Evolutionary conservation across 2,888 invertebrate genomes (phyloP).

Genomic region (Machimus atricapillus): DNA sequence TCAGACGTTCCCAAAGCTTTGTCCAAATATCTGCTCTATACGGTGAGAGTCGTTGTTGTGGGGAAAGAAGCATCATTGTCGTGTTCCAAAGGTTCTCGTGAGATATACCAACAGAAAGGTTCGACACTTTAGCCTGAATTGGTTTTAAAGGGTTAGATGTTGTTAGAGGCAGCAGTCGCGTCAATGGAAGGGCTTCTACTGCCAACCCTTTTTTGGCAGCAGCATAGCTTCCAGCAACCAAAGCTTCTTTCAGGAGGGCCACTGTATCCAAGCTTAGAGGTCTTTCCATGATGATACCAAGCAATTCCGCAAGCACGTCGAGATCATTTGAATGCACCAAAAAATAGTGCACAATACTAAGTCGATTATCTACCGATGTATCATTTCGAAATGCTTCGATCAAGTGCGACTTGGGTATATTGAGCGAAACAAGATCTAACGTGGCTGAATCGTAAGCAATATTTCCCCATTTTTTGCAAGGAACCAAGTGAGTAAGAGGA

Average conservation of each 20-base stretch:
- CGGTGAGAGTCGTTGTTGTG: conserved; percentile 82
- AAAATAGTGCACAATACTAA: conserved; percentile 84
- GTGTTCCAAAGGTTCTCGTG: conserved; percentile 83
- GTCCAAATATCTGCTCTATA: conserved; percentile 86
- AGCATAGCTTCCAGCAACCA: conserved; percentile 77
- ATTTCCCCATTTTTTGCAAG: conserved; percentile 62
- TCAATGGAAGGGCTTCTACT: conserved; percentile 72
- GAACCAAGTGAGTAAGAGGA: conserved; percentile 70
- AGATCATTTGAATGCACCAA: conserved; percentile 79
- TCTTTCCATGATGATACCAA: conserved; percentile 69
- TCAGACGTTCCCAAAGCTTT: conserved; percentile 77
- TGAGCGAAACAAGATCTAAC: conserved; percentile 74
- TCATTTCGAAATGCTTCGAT: conserved; percentile 74
- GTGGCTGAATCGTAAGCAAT: conserved; percentile 70
- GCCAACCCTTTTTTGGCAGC: conserved; percentile 76
- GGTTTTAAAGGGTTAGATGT: conserved; percentile 62
- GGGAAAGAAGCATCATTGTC: conserved; percentile 82
- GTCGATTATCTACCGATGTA: conserved; percentile 72
- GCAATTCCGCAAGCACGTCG: conserved; percentile 75
- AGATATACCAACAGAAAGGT: conserved; percentile 70
- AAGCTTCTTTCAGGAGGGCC: conserved; percentile 77
- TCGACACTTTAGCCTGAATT: conserved; percentile 60
- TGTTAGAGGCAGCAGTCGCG: conserved; percentile 76
- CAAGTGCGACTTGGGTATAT: conserved; percentile 71
- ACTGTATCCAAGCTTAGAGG: conserved; percentile 68